Conservation (phyloP, 2,797 vertebrate species). For the Typhlichthys eigenmanni region DNA sequence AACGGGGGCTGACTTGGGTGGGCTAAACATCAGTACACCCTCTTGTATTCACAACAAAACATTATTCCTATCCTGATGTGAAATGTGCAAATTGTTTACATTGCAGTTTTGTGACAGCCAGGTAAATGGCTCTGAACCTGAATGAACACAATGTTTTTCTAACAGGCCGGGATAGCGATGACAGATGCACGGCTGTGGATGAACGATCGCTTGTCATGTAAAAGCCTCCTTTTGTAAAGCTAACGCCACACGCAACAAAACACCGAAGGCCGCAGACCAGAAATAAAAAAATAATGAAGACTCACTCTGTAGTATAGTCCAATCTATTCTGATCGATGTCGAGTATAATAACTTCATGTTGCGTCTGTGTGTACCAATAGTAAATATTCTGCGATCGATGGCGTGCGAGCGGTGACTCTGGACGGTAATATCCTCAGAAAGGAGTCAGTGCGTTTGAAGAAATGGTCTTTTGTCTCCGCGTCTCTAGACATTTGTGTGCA, state of each 20-base stretch:
- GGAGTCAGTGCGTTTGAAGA: conserved; percentile 8
- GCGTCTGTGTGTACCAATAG: conserved; percentile 27
- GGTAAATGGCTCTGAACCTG: no score
- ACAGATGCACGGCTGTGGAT: no score
- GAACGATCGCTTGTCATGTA: no score
- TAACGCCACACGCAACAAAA: not conserved
- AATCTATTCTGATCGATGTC: conserved; percentile 12
- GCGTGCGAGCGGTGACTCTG: conserved; percentile 9
- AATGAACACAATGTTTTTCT: no score
- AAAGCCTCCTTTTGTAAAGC: conserved; percentile 4
- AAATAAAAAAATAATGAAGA: conserved; percentile 19
- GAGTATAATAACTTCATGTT: conserved; percentile 32
- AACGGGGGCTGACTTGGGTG: no score
- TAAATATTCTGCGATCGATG: conserved; percentile 15
- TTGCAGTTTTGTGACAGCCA: no score
- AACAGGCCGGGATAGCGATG: no score
- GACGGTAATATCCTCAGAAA: conserved; percentile 18
- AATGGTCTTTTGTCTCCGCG: conserved; percentile 29
- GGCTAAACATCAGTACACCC: no score
- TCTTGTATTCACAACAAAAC: no score
- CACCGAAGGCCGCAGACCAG: conserved; percentile 13
- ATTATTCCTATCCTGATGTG: no score
- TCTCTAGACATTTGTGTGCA: conserved; percentile 8
- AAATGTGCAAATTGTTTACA: no score
- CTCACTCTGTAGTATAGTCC: conserved; percentile 19